Evolutionary conservation across 1,140 invertebrate genomes (phyloP).

Genomic region (Bilobella aurantiaca): DNA sequence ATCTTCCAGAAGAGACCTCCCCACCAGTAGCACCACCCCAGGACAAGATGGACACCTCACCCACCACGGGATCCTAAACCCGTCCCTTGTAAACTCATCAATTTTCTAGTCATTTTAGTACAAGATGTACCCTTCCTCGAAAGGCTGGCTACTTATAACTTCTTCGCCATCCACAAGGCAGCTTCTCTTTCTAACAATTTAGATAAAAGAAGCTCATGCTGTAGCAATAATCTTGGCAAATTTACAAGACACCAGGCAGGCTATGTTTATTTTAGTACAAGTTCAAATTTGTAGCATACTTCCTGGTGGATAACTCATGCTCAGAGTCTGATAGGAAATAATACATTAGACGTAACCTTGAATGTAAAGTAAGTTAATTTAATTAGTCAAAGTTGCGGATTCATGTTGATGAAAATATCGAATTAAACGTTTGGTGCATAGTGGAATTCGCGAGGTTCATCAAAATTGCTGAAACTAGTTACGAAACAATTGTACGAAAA

Average conservation of each 20-base stretch:
- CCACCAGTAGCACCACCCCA: neutral
- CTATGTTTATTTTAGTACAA: neutral
- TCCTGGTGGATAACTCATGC: neutral
- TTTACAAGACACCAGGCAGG: neutral
- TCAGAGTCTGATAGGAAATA: neutral
- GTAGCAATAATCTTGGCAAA: neutral
- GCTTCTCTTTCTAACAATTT: neutral
- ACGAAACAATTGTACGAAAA: no score
- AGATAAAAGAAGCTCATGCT: neutral
- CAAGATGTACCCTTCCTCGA: no score
- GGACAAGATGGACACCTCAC: neutral
- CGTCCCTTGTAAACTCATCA: neutral
- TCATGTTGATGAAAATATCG: neutral
- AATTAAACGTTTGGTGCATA: neutral
- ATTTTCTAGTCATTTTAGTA: conserved; percentile 1
- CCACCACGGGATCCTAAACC: neutral
- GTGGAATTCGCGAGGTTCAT: no score
- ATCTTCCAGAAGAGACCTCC: neutral
- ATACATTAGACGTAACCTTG: neutral
- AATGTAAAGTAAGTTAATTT: neutral
- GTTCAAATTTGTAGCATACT: neutral
- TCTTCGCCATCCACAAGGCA: no score
- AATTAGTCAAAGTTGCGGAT: neutral
- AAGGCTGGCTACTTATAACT: neutral
- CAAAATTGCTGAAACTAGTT: no score